phyloP scores from a whole-genome alignment of 2,113 vertebrate genomes.

The Sorex araneus region DNA sequence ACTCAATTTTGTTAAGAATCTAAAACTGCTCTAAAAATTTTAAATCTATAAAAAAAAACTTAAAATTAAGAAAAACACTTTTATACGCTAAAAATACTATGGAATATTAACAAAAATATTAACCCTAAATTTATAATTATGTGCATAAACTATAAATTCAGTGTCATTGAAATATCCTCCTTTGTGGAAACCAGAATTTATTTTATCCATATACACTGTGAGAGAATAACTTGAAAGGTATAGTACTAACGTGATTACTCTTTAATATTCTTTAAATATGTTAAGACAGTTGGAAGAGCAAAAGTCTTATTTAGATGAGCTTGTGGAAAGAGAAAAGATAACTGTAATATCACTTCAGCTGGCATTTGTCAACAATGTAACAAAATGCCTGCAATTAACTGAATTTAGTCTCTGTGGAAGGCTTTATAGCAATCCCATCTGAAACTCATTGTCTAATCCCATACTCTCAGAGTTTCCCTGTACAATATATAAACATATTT shows the following conservation, averaged over 20 bases:
- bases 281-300: background rate
- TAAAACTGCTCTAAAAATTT: background rate
- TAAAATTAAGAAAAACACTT: background rate
- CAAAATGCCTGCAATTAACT: slow-evolving; percentile 19
- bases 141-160: background rate
- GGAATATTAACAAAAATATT: background rate
- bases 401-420: slow-evolving; percentile 25
- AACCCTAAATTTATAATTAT: background rate
- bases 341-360: background rate
- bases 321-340: background rate
- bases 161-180: background rate
- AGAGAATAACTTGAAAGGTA: background rate
- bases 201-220: background rate
- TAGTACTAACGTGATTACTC: background rate
- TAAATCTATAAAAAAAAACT: background rate
- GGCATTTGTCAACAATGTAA: slow-evolving; percentile 18
- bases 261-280: background rate
- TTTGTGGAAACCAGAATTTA: background rate
- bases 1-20: background rate
- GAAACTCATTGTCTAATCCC: background rate
- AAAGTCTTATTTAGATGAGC: background rate
- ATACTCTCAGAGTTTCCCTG: background rate
- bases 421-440: background rate
- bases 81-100: background rate
- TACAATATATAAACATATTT: background rate